These are phyloP conservation scores for Podiceps cristatus DNA, from an alignment of 2,113 vertebrate species.

Conservation along the genomic window DNA sequence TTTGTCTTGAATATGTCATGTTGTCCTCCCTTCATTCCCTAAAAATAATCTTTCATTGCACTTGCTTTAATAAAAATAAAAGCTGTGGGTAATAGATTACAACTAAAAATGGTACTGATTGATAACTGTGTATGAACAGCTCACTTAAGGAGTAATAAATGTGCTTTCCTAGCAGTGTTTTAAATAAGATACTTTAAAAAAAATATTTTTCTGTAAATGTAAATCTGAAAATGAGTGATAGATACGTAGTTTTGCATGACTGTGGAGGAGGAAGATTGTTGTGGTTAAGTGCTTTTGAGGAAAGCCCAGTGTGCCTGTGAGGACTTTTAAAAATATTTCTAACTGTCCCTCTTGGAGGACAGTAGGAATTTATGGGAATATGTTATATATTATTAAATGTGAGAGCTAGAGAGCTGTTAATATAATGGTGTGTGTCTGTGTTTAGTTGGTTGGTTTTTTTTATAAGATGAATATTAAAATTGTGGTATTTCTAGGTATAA, in stretches of 20 bases:
- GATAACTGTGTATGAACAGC: background rate
- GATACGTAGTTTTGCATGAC: background rate
- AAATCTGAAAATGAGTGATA: slow-evolving; percentile 16
- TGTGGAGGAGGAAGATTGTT: background rate
- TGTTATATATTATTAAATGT: background rate
- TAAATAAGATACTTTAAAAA: background rate
- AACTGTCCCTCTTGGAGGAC: background rate
- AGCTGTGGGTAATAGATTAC: slow-evolving; percentile 18
- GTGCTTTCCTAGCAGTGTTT: background rate
- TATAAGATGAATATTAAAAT: background rate
- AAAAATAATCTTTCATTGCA: slow-evolving; percentile 18
- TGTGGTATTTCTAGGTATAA: background rate
- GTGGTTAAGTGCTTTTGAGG: background rate
- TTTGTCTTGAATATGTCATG: slow-evolving; percentile 26
- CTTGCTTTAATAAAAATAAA: slow-evolving; percentile 41
- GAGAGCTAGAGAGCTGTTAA: background rate
- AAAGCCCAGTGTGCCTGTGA: background rate
- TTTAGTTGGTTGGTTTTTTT: background rate
- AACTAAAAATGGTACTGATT: slow-evolving; percentile 28
- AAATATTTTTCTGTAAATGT: slow-evolving; percentile 1
- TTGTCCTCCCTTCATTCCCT: background rate
- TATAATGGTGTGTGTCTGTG: background rate
- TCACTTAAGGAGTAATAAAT: background rate
- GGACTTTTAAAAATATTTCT: background rate
- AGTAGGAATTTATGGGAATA: background rate